Base-by-base conservation (phyloP, 2,888 invertebrate species). In the Agonopterix subpropinquella region DNA sequence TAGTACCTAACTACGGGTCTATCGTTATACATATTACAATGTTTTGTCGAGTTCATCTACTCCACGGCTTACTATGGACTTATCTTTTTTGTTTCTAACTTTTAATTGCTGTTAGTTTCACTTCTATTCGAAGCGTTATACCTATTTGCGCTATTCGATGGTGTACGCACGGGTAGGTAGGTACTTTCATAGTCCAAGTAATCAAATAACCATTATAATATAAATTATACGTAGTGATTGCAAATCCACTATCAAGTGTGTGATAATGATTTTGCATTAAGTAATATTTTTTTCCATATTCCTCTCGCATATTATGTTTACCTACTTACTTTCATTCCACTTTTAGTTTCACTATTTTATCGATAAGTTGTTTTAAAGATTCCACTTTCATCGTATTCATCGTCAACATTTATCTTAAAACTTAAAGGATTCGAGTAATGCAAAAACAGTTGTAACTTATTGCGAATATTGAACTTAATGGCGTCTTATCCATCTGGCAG, bases 171-270 rank as follows among this genome's bases (percentile, higher is more conserved):
- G n/a, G n/a, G n/a, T n/a, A n/a, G n/a, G n/a, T n/a, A 15, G 28
- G 28, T 18, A 28, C 28, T 28, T 28, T 28, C 28, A 28, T 9
- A n/a, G 9, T n/a, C 4, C 47, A 50, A 56, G 55, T 55, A 56
- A 68, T 71, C 60, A 65, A 67, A 67, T 59, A 52, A 50, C 53
- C 62, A 65, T 71, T 58, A 64, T 28, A 58, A 55, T 58, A 59
- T 39, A 8, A 39, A 39, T 36, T 2, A 39, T 39, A n/a, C 5
- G 39, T 39, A 1, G 39, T 9, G 39, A 39, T 39, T 39, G n/a
- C 39, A 39, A 28, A 28, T 0, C 28, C 28, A 28, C 39, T n/a
- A 39, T 5, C 39, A n/a, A 39, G 3, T 10, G n/a, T n/a, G 1
- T 9, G 10, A 39, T 39, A 39, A 39, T 39, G 39, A 39, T 39